phyloP scores from a whole-genome alignment of 2,797 vertebrate genomes.

The Rhinella marina region DNA sequence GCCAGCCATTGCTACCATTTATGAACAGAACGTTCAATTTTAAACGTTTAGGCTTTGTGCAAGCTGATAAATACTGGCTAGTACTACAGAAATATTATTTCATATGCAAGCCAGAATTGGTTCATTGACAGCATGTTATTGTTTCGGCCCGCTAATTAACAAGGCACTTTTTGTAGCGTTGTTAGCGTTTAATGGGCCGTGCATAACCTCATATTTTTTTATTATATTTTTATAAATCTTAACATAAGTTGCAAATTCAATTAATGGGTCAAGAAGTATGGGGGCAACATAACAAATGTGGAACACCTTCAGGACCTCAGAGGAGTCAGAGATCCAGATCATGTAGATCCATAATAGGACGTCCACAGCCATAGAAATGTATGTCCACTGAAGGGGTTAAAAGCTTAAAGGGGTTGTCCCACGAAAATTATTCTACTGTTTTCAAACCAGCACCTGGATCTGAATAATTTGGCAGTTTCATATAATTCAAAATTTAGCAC shows the following conservation, averaged over 20 bases:
- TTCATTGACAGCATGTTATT: neutral
- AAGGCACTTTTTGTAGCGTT: neutral
- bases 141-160: neutral
- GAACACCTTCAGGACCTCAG: neutral
- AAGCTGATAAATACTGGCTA: constrained; percentile 10
- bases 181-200: neutral
- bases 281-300: neutral
- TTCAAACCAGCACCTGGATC: too few species aligned
- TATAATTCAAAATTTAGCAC: too few species aligned
- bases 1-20: constrained; percentile 35
- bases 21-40: constrained; percentile 24
- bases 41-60: constrained; percentile 1
- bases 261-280: neutral
- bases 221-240: neutral
- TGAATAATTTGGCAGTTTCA: too few species aligned
- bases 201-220: neutral
- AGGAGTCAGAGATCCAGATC: neutral
- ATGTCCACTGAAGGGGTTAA: neutral
- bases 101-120: neutral
- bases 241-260: neutral
- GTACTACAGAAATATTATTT: constrained; percentile 18
- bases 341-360: neutral
- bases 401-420: too few species aligned
- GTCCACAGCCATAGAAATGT: neutral
- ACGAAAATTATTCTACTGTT: too few species aligned